Conservation (phyloP, 2,113 vertebrate genomes). For the Panthera uncia region DNA sequence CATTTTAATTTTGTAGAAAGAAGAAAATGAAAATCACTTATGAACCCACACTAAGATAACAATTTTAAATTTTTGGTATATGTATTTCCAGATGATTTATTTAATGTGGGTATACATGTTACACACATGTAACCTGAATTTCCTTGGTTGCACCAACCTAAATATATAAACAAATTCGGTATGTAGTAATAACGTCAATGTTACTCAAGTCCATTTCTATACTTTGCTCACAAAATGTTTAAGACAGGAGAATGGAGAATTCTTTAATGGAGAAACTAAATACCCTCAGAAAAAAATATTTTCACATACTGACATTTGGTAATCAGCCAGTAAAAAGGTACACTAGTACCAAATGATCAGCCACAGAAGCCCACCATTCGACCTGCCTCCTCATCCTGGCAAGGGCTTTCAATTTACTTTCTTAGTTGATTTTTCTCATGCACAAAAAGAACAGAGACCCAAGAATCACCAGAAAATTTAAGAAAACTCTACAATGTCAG, state of each 20-base stretch:
- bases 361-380: not conserved
- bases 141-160: constrained; percentile 3
- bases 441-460: not conserved
- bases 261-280: not conserved
- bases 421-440: constrained; percentile 15
- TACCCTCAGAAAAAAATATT: not conserved
- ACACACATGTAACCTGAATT: not conserved
- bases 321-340: not conserved
- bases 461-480: not conserved
- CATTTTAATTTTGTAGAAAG: not conserved
- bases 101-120: not conserved
- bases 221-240: not conserved
- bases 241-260: not conserved
- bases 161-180: not conserved
- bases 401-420: not conserved
- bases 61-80: not conserved
- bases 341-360: not conserved
- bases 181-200: not conserved
- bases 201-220: not conserved
- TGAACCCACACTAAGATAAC: not conserved
- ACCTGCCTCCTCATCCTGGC: not conserved
- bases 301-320: not conserved
- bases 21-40: not conserved
- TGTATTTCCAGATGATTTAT: not conserved
- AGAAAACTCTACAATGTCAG: not conserved